Conservation (phyloP, 2,113 vertebrate genomes). For the Sorex araneus region DNA sequence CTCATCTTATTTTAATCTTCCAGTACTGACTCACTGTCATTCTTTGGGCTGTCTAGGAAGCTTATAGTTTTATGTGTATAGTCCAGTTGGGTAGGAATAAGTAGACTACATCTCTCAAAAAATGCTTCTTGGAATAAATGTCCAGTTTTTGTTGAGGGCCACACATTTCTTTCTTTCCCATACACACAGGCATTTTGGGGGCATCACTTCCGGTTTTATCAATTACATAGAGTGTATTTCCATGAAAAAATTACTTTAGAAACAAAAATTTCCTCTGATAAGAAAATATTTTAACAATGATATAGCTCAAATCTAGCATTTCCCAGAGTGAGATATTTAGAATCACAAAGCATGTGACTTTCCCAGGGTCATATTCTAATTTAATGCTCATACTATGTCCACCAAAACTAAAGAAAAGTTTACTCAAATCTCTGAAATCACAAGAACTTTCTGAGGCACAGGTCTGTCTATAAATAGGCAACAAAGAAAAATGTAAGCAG, state of each 20-base stretch:
- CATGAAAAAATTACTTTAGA: neutral
- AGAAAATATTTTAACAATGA: conserved; percentile 17
- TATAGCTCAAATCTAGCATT: conserved; percentile 7
- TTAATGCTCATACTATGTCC: neutral
- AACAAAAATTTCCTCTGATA: neutral
- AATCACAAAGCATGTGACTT: neutral
- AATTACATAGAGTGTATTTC: neutral
- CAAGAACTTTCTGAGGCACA: neutral
- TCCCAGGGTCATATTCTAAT: neutral
- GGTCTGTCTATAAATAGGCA: neutral
- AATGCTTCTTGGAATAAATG: neutral
- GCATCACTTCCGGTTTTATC: neutral
- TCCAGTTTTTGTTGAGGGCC: neutral
- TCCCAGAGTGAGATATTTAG: neutral
- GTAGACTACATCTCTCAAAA: neutral
- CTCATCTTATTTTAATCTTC: neutral
- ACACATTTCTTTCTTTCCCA: neutral
- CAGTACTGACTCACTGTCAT: neutral
- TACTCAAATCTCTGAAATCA: neutral
- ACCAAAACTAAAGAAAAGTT: neutral
- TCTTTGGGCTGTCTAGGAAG: neutral
- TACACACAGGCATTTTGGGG: neutral
- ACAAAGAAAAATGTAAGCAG: neutral
- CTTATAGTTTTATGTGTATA: neutral
- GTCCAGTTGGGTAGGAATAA: neutral